Base-by-base conservation (phyloP, 2,888 invertebrate genomes). In the Brachynemurus nebulosus region DNA sequence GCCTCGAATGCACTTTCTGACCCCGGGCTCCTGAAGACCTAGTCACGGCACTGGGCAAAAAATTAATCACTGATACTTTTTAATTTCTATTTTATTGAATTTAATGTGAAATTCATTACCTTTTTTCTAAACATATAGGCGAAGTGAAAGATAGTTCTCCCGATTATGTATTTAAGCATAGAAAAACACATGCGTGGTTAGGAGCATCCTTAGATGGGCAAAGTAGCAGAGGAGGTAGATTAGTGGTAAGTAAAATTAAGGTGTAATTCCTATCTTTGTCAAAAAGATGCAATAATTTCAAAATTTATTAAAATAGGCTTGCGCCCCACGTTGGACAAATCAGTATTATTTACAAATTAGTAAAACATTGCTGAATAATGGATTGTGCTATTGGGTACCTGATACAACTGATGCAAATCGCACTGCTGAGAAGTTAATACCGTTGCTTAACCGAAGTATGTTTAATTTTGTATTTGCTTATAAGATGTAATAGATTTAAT, bases 151-250 rank as follows among this genome's bases (percentile, higher is more conserved):
- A 45, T 14, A 19, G 37, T 7, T 3, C 25, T 20, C 12, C 44
- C 16, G 18, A 45, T 6, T 19, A 41, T 40, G 19, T 41, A 2
- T 45, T 50, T 36, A 59, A 63, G 16, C 60, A 65, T 46, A 59
- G 58, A 36, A 67, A 68, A 46, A 64, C 68, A 42, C 50, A 57
- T 33, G 66, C 68, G 21, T 70, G 71, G 68, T 55, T 73, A 25
- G 74, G 73, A 2, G 68, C 62, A 2, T 58, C 70, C 0, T 64
- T 73, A 55, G 65, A 69, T 46, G 64, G 70, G 19, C 61, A 66
- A 5, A 55, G 61, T 11, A 54, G 52, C 20, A 63, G 63, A 19
- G 58, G 57, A 14, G 64, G 69, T 41, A 62, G 63, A 27, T 50
- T 69, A 30, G 56, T 68, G 34, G 68, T 58, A 51, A 51, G 49